phyloP scores from a whole-genome alignment of 2,888 invertebrate species.

The Heliconius ethilla region DNA sequence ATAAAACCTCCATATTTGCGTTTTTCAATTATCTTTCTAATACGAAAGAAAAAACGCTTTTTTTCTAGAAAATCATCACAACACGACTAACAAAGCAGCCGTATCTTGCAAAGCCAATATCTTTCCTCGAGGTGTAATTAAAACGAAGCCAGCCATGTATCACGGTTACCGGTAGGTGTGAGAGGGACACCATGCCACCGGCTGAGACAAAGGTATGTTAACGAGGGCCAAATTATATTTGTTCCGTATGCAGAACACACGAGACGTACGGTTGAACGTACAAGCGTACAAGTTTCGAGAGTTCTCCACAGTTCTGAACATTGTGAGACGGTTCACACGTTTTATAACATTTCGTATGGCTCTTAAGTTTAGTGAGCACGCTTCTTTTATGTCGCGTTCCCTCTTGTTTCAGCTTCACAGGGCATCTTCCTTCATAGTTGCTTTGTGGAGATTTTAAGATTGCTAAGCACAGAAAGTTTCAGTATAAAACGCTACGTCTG shows the following conservation, averaged over 20 bases:
- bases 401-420: constrained; percentile 38
- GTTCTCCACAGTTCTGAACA: constrained; percentile 36
- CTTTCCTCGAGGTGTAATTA: constrained; percentile 66
- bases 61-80: constrained; percentile 32
- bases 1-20: neutral
- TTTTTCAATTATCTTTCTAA: constrained; percentile 1
- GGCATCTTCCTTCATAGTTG: constrained; percentile 36
- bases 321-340: constrained; percentile 39
- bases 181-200: constrained; percentile 47
- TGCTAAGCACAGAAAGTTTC: constrained; percentile 31
- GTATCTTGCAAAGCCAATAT: constrained; percentile 56
- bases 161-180: constrained; percentile 50
- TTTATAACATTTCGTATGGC: constrained; percentile 42
- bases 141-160: constrained; percentile 62
- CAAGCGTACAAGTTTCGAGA: constrained; percentile 42
- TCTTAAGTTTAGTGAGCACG: constrained; percentile 40
- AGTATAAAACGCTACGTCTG: constrained; percentile 26
- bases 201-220: constrained; percentile 53
- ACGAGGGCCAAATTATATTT: constrained; percentile 69
- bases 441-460: constrained; percentile 36
- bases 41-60: constrained; percentile 1
- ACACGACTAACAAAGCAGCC: constrained; percentile 36
- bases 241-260: constrained; percentile 60
- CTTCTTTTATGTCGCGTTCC: constrained; percentile 40
- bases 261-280: constrained; percentile 52